Base-by-base conservation (phyloP, 2,797 vertebrate genomes). In the Hydrocynus forskahlii region DNA sequence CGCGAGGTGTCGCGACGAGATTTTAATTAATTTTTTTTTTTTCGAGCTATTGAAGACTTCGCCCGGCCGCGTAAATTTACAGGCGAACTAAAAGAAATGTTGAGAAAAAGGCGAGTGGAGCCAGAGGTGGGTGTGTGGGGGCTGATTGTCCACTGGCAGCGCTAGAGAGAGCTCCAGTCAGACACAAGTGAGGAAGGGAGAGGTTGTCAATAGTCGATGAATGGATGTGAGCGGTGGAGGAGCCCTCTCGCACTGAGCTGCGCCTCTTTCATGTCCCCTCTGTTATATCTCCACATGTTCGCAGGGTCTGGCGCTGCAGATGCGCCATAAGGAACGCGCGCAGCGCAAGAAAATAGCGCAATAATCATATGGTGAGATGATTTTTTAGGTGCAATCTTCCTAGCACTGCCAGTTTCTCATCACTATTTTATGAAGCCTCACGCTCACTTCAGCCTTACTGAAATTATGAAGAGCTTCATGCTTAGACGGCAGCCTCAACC, bases 131-230 rank as follows among this genome's bases (percentile, higher is more conserved):
- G 93, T 95, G 95, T 93, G 94, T 92, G 88, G 89, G 89, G 94
- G 95, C 86, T 95, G 96, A 94, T 93, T 95, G 95, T 94, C 96
- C 96, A 96, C 96, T 92, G 91, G 96, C 94, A 95, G 97, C 96
- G 96, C 97, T 96, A 96, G 95, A 94, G 96, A 97, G 96, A 95
- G 91, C 92, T 90, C 86, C 87, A 87, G 91, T 93, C 87, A 80
- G 89, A 90, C 91, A 85, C 70, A 4, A 89, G 92, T 86, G 92
- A 81, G 75, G 78, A 93, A 94, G 92, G 94, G 95, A 91, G 93
- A 94, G 92, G 87, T 93, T 93, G 95, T 94, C 90, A 94, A 93
- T 92, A 94, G 92, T 89, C 92, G 93, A 94, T 91, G 93, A 93
- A 94, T 94, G 90, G 94, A 96, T 95, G 92, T 86, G 81, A 77